A percentile compares a stretch with the other conserved stretches of the same genome.
Evolutionary conservation across 2,797 vertebrate genomes (phyloP).

Genomic region (Triplophysa yarkandensis): DNA sequence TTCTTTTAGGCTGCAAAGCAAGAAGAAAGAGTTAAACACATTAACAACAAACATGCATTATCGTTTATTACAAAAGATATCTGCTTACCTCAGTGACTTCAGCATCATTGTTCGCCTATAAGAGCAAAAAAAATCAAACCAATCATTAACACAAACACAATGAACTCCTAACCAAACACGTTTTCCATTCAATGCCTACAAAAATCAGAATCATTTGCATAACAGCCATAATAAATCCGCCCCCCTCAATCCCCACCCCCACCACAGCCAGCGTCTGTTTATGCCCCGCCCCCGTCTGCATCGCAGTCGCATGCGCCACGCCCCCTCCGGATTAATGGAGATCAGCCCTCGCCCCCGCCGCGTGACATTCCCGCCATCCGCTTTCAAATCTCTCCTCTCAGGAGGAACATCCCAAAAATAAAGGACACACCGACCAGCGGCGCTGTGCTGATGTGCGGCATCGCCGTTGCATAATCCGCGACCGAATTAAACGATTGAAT

Average conservation of each 20-base stretch:
- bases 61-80: too few relatives aligned
- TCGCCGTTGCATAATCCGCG: constrained; percentile 78
- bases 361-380: constrained; percentile 73
- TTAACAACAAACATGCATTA: too few relatives aligned
- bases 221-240: neutral
- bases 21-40: neutral
- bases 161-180: neutral
- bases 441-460: constrained; percentile 71
- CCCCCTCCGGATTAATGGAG: constrained; percentile 71
- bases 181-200: neutral
- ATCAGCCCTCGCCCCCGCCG: constrained; percentile 48
- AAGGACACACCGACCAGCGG: constrained; percentile 72
- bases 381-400: too few relatives aligned
- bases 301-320: constrained; percentile 61
- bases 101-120: constrained; percentile 61
- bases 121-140: constrained; percentile 3
- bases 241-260: too few relatives aligned
- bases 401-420: constrained; percentile 70
- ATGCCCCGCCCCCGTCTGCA: constrained; percentile 21
- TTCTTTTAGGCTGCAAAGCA: constrained; percentile 82
- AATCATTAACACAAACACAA: too few relatives aligned
- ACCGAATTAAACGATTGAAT: constrained; percentile 49
- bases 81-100: constrained; percentile 69
- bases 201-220: neutral
- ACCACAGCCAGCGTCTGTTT: constrained; percentile 2